Conservation (phyloP, 1,140 invertebrate genomes). For the Sinonovacula constricta region DNA sequence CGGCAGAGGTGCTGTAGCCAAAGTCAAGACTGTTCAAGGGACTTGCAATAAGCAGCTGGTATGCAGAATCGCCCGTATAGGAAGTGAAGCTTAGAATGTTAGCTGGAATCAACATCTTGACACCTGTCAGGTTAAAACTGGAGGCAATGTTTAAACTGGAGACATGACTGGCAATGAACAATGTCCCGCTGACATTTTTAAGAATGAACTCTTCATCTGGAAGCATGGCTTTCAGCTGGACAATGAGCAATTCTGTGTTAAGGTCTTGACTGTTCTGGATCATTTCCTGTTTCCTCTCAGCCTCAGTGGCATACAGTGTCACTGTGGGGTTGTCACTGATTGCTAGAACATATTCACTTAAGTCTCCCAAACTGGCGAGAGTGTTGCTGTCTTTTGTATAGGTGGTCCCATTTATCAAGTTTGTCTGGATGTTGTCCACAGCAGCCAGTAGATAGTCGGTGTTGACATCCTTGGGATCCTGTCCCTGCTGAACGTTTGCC, state of each 20-base stretch:
- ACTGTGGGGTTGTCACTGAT: constrained; percentile 40
- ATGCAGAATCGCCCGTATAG: constrained; percentile 45
- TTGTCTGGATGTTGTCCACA: constrained; percentile 58
- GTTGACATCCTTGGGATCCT: constrained; percentile 55
- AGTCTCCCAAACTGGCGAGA: constrained; percentile 16
- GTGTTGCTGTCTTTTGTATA: not conserved
- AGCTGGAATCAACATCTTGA: constrained; percentile 29
- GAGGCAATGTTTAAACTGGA: constrained; percentile 8
- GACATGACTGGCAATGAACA: constrained; percentile 4
- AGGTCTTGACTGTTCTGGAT: constrained; percentile 12
- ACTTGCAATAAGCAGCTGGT: constrained; percentile 52
- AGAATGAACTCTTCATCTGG: constrained; percentile 4
- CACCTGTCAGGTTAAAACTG: constrained; percentile 36
- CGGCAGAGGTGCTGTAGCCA: constrained; percentile 41
- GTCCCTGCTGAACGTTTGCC: constrained; percentile 45
- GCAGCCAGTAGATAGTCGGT: constrained; percentile 50
- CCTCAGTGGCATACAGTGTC: constrained; percentile 17
- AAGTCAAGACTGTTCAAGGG: constrained; percentile 64
- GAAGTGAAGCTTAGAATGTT: constrained; percentile 26
- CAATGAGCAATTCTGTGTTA: constrained; percentile 8
- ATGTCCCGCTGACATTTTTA: not conserved
- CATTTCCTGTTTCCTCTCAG: constrained; percentile 9
- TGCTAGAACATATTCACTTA: constrained; percentile 21
- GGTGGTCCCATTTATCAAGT: constrained; percentile 46
- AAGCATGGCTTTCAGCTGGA: constrained; percentile 3